Percentiles rank a stretch among this genome's conserved stretches.
These are phyloP conservation scores for Lutjanus erythropterus DNA, from an alignment of 2,113 vertebrate genomes.

Conservation along the genomic window DNA sequence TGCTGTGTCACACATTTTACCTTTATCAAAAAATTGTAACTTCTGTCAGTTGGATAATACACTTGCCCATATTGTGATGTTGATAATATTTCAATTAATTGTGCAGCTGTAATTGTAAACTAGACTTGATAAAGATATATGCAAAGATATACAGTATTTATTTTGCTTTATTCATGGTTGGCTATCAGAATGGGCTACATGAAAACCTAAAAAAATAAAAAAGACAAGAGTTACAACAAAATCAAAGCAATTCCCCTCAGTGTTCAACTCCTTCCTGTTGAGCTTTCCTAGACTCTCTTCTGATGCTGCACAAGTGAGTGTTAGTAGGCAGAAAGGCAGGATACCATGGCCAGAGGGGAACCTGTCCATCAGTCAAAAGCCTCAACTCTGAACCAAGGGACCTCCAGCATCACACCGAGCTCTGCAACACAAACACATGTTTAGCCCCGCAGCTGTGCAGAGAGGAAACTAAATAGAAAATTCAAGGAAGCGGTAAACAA, in stretches of 20 bases:
- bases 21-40: too few species aligned
- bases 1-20: too few species aligned
- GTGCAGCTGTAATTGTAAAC: too few species aligned
- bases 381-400: conserved; percentile 71
- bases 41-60: too few species aligned
- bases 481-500: conserved; percentile 73
- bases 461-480: conserved; percentile 70
- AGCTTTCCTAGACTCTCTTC: conserved; percentile 48
- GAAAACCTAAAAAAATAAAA: background rate
- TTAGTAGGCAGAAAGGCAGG: conserved; percentile 45
- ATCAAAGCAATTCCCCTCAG: conserved; percentile 54
- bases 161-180: background rate
- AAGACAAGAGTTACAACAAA: background rate
- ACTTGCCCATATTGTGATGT: too few species aligned
- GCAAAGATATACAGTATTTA: background rate
- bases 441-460: conserved; percentile 73
- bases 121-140: background rate
- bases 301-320: conserved; percentile 40
- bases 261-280: conserved; percentile 40
- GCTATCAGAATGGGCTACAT: background rate
- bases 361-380: conserved; percentile 72
- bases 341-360: conserved; percentile 63
- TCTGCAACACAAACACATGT: conserved; percentile 66
- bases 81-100: too few species aligned
- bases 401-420: conserved; percentile 52